These are phyloP conservation scores for Brachyalestes nurse DNA, from an alignment of 2,797 vertebrate genomes.

Conservation along the genomic window DNA sequence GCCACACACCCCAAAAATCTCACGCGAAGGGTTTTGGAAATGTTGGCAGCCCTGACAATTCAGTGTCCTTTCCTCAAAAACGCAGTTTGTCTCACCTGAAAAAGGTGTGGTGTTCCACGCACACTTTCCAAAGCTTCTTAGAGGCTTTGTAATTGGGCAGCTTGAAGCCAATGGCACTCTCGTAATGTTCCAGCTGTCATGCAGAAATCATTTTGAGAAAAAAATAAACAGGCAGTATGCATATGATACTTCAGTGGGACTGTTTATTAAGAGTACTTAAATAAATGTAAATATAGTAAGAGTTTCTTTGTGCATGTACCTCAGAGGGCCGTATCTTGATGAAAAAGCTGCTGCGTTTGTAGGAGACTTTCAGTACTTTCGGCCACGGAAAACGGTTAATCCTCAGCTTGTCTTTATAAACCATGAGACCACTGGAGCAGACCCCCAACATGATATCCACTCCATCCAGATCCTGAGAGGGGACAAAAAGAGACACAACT, in stretches of 20 bases:
- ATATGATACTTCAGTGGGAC: neutral
- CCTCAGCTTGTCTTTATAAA: conserved; percentile 90
- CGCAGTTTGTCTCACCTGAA: conserved; percentile 79
- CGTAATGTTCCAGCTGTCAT: conserved; percentile 86
- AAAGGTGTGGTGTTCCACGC: conserved; percentile 90
- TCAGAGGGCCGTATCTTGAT: conserved; percentile 91
- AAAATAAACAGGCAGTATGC: neutral
- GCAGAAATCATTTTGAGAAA: conserved; percentile 9
- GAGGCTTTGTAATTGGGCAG: conserved; percentile 88
- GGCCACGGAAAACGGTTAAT: conserved; percentile 93
- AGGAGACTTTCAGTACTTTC: conserved; percentile 91
- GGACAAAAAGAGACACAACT: neutral
- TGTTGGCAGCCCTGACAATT: no score
- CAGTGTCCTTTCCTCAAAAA: neutral
- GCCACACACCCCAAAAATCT: no score
- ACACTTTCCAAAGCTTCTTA: conserved; percentile 91
- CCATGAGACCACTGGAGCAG: conserved; percentile 89
- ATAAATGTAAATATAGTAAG: neutral
- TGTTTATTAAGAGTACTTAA: neutral
- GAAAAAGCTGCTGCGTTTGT: conserved; percentile 91
- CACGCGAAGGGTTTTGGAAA: no score
- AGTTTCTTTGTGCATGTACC: conserved; percentile 65
- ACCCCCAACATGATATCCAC: conserved; percentile 91
- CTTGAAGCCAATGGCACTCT: conserved; percentile 90
- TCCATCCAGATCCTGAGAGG: conserved; percentile 84